A percentile compares a stretch with the other conserved stretches of the same genome.
Evolutionary conservation across 2,888 invertebrate genomes (phyloP).

Genomic region (Minunthozetes semirufus): DNA sequence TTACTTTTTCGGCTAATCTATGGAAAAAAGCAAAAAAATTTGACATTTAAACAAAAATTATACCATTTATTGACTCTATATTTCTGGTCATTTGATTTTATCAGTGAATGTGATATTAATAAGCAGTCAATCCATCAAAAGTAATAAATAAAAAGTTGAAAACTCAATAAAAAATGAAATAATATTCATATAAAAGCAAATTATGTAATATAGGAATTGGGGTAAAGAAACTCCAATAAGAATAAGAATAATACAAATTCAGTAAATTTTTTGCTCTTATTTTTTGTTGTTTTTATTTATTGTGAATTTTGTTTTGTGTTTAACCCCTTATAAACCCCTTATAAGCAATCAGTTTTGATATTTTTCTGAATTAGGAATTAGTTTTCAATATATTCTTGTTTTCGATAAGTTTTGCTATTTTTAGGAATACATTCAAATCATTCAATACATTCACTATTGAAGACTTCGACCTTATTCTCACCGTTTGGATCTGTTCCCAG

Average conservation of each 20-base stretch:
- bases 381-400: too few species aligned
- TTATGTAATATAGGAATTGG: neutral
- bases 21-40: neutral
- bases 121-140: neutral
- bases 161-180: neutral
- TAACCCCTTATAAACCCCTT: too few species aligned
- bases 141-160: neutral
- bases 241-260: neutral
- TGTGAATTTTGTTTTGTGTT: too few species aligned
- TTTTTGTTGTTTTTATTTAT: neutral
- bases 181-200: neutral
- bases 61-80: neutral
- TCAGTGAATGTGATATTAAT: conserved; percentile 14
- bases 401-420: too few species aligned
- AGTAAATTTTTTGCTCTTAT: neutral
- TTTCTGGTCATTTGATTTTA: neutral
- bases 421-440: too few species aligned
- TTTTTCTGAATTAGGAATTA: too few species aligned
- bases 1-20: neutral
- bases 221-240: conserved; percentile 6
- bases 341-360: too few species aligned
- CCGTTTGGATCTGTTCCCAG: conserved; percentile 63
- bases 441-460: too few species aligned
- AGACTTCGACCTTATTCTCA: neutral
- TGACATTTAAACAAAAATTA: neutral